phyloP scores from a whole-genome alignment of 2,888 invertebrate genomes.

The Xestia ashworthii region DNA sequence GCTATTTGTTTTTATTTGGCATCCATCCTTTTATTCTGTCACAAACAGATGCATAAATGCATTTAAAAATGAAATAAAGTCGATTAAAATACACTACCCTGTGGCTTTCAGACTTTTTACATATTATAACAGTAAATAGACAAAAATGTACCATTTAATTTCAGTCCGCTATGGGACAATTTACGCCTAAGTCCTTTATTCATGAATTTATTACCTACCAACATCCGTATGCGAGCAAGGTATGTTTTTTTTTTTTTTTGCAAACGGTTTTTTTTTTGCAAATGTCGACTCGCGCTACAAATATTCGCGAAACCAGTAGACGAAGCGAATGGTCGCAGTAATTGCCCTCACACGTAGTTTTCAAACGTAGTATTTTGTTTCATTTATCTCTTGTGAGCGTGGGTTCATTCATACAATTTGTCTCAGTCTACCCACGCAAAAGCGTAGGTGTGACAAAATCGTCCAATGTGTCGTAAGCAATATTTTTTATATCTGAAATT shows the following conservation, averaged over 20 bases:
- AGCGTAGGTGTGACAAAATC: constrained; percentile 34
- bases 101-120: neutral
- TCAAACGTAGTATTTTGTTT: constrained; percentile 18
- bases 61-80: neutral
- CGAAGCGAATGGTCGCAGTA: neutral
- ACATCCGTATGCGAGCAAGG: neutral
- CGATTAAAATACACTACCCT: neutral
- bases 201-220: neutral
- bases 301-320: neutral
- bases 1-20: too few species aligned
- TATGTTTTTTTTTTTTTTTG: neutral
- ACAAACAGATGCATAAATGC: neutral
- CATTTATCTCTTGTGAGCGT: constrained; percentile 15
- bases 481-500: neutral
- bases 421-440: constrained; percentile 24
- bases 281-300: neutral
- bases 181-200: neutral
- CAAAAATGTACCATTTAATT: neutral
- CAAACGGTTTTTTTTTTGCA: neutral
- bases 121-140: neutral
- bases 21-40: neutral
- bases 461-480: constrained; percentile 2
- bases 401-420: constrained; percentile 28
- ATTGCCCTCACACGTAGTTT: neutral
- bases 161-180: neutral